Conservation (phyloP, 2,113 vertebrate species). For the Ifrita kowaldi region DNA sequence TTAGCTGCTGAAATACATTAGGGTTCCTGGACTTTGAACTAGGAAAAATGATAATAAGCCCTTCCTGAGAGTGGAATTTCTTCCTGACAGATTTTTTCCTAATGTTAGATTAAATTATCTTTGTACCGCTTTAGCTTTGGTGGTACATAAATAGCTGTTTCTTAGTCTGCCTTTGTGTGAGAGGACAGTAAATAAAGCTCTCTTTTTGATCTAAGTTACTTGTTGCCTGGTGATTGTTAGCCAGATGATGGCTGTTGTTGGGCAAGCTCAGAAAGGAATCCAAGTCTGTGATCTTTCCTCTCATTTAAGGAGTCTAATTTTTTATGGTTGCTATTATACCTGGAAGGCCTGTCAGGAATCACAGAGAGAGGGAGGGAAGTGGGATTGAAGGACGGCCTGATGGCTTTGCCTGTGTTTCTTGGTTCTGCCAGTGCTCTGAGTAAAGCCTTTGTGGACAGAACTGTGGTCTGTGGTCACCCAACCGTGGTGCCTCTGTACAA, state of each 20-base stretch:
- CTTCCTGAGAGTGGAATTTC: slow-evolving; percentile 6
- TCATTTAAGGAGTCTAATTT: slow-evolving; percentile 26
- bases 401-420: neutral
- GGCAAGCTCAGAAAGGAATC: slow-evolving; percentile 6
- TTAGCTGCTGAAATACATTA: slow-evolving; percentile 63
- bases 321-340: slow-evolving; percentile 48
- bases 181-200: neutral
- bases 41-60: slow-evolving; percentile 1
- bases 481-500: neutral
- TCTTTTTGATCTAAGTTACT: slow-evolving; percentile 37
- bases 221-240: neutral
- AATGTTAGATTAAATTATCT: slow-evolving; percentile 45
- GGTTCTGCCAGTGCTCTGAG: neutral
- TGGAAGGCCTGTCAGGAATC: neutral
- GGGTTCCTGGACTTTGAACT: slow-evolving; percentile 38
- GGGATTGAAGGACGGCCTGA: neutral
- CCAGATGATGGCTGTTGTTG: slow-evolving; percentile 48
- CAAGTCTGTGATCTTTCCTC: slow-evolving; percentile 48
- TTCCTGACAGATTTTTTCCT: neutral
- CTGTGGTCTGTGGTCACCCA: neutral
- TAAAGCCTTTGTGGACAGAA: neutral
- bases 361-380: neutral
- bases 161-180: slow-evolving; percentile 11
- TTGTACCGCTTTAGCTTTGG: slow-evolving; percentile 23
- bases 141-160: slow-evolving; percentile 23